phyloP scores from a whole-genome alignment of 2,797 vertebrate species.

The Manis crassicaudata region DNA sequence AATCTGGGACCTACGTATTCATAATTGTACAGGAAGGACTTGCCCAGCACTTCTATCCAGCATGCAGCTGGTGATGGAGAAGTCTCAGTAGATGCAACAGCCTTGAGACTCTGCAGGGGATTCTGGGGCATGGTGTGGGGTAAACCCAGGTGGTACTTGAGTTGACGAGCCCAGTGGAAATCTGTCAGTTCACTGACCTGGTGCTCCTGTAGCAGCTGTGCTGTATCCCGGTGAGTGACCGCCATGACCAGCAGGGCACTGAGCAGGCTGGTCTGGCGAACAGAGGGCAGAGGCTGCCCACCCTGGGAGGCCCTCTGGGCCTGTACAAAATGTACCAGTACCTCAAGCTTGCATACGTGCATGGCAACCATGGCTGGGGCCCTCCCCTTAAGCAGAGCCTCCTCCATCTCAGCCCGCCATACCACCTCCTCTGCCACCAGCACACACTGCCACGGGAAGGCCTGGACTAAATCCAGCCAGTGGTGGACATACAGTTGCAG shows the following conservation, averaged over 20 bases:
- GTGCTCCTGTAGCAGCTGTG: conserved; percentile 83
- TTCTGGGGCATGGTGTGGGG: background rate
- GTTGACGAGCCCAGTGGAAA: conserved; percentile 91
- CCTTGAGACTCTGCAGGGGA: conserved; percentile 52
- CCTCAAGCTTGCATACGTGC: conserved; percentile 83
- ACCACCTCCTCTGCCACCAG: conserved; percentile 89
- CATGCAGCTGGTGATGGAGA: conserved; percentile 75
- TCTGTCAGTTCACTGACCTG: conserved; percentile 82
- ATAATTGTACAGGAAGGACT: conserved; percentile 87
- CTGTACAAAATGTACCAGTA: conserved; percentile 82
- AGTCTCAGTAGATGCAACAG: background rate
- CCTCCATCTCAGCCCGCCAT: conserved; percentile 85
- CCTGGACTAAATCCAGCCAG: conserved; percentile 80
- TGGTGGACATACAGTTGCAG: conserved; percentile 23
- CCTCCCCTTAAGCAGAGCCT: conserved; percentile 70
- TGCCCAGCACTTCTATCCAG: conserved; percentile 87
- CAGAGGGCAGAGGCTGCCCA: background rate
- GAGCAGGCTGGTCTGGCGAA: conserved; percentile 63
- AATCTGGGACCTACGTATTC: conserved; percentile 90
- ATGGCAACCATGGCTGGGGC: conserved; percentile 20
- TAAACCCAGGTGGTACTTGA: conserved; percentile 88
- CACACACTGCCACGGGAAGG: conserved; percentile 91
- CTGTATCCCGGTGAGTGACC: conserved; percentile 87
- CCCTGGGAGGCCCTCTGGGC: conserved; percentile 26
- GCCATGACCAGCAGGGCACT: conserved; percentile 85